Evolutionary conservation across 1,140 invertebrate genomes (phyloP), one percentile per base, ranked within the genome.

Genomic region (Zaprionus ornatus): DNA sequence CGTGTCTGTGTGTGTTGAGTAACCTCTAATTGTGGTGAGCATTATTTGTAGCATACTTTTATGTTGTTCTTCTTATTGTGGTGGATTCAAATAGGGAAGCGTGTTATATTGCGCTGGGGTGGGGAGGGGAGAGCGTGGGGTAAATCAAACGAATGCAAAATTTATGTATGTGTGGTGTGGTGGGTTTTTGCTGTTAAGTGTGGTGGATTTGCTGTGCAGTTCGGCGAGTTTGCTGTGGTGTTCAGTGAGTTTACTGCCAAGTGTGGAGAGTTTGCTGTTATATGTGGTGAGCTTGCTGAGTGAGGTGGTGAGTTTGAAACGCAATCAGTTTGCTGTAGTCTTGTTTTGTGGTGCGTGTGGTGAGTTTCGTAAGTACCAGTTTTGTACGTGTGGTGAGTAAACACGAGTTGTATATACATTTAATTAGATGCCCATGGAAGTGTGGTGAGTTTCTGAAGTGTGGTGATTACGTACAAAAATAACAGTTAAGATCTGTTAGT

Each of bases 1-100:
- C 54, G n/a, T 54, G 25, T 42, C 56, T 55, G 25, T 17, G 2
- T 21, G 40, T 57, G 42, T 27, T 12, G 15, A 19, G 45, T 50
- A 4, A 50, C 21, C 45, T 50, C 45, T 50, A 50, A 4, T 65
- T 75, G 60, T 29, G 60, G 23, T 19, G 69, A 45, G 37, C 0
- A 17, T 62, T 52, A 59, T 21, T 29, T 55, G 61, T 64, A 57
- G 72, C 72, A 74, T 70, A 74, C 59, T 69, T 74, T 37, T 68
- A 35, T 45, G 56, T 29, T 37, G 42, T 67, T 50, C 19, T 59
- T n/a, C 25, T 48, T 50, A 19, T 6, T 15, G 42, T 2, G 23
- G 5, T 10, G 29, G 13, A 5, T 17, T 45, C 40, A 45, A 40
- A 37, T 7, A 45, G 59, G 59, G 4, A 23, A 12, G 50, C 15